Conservation (phyloP, 2,797 vertebrate species). For the Meda fulgida region DNA sequence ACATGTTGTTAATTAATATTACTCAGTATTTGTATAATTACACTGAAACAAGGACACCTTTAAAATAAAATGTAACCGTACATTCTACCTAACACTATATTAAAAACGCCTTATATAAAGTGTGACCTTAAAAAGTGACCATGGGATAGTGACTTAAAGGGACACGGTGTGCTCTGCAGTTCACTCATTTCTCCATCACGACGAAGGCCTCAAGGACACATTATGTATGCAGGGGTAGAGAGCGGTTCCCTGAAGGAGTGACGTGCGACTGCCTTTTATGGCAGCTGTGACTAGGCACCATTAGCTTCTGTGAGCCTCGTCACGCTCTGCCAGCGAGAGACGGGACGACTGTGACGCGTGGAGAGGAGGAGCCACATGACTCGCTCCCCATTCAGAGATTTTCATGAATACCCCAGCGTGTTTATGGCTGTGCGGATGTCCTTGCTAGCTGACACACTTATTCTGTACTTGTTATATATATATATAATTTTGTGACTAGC, state of each 20-base stretch:
- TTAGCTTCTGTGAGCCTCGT: constrained; percentile 22
- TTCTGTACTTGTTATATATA: not conserved
- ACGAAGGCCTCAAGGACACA: constrained; percentile 31
- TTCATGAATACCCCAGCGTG: not conserved
- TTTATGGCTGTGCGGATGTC: constrained; percentile 26
- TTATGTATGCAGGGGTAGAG: not conserved
- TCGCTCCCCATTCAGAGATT: constrained; percentile 12
- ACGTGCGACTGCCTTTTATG: constrained; percentile 19
- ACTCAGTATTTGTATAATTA: not conserved
- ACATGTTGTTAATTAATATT: not conserved
- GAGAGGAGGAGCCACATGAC: not conserved
- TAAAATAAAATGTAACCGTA: not conserved
- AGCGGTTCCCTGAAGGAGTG: constrained; percentile 8
- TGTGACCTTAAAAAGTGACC: not conserved
- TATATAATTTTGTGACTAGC: no score
- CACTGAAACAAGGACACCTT: not conserved
- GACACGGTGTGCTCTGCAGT: not conserved
- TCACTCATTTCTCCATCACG: constrained; percentile 2
- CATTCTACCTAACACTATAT: not conserved
- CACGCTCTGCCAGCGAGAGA: not conserved
- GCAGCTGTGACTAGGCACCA: constrained; percentile 9
- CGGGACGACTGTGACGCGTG: not conserved
- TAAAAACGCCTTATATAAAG: not conserved
- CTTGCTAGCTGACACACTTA: not conserved
- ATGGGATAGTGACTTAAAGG: not conserved